Percentiles rank a stretch among this genome's conserved stretches.
These are phyloP conservation scores for Carduelis carduelis DNA, from an alignment of 2,797 vertebrate species.

Conservation along the genomic window DNA sequence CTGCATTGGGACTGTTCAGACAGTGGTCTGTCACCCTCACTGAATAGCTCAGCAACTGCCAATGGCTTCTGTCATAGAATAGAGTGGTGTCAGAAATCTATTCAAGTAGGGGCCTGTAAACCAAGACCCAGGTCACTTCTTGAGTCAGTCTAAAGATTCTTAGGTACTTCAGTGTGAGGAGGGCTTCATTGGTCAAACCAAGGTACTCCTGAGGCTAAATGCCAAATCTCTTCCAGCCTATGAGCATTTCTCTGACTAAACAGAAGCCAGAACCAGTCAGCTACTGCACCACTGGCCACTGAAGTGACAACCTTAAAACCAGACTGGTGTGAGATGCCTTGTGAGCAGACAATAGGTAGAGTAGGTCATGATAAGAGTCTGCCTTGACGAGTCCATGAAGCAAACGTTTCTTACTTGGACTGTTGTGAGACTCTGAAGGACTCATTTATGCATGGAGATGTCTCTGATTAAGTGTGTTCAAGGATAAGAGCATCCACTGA, in stretches of 20 bases:
- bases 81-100: neutral
- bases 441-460: slow-evolving; percentile 41
- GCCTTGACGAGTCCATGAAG: neutral
- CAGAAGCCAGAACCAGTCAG: neutral
- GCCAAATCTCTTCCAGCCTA: neutral
- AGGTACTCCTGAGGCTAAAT: neutral
- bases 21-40: neutral
- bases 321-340: neutral
- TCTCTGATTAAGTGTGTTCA: slow-evolving; percentile 44
- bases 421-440: neutral
- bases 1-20: neutral
- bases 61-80: neutral
- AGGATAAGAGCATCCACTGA: slow-evolving; percentile 41
- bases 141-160: neutral
- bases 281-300: neutral
- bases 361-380: neutral
- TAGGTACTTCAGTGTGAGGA: neutral
- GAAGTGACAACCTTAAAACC: neutral
- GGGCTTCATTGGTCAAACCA: neutral
- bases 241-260: neutral
- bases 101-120: neutral
- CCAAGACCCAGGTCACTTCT: neutral
- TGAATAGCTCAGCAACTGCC: neutral
- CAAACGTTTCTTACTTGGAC: neutral
- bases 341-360: neutral